Base-by-base conservation (phyloP, 2,888 invertebrate genomes). In the Abscondita cerata region DNA sequence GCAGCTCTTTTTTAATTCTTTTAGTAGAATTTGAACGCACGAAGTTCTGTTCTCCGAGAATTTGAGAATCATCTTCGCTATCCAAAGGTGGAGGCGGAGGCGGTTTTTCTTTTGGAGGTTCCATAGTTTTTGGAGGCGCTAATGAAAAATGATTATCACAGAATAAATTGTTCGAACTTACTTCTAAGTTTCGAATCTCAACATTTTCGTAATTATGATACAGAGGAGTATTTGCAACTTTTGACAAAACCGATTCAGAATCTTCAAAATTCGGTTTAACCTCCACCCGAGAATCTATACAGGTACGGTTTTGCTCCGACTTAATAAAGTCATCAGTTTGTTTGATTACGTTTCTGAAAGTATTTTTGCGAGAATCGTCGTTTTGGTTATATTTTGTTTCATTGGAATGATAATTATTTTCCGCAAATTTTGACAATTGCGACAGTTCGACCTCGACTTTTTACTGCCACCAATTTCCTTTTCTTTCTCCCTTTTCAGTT, bases 1-100 rank as follows among this genome's bases (percentile, higher is more conserved):
- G 85, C 52, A 95, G 84, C 76, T 95, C 94, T 75, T 93, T 92
- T 73, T 92, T 93, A 72, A 94, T 92, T 69, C 93, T 86, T 67
- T 92, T 91, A 1, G 93, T 92, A 11, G 93, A 93, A 73, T 91
- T 92, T 57, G 91, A 85, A 69, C 92, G 87, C 72, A 89, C 89
- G 66, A 91, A 84, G 69, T 70, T 71, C 46, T 66, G 66, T 40
- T 74, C 64, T 34, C 58, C 46, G 3, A 41, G 4, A 20, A 50
- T 48, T 59, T 65, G 55, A 18, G 56, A 33, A 53, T 20, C 82
- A 58, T 85, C 80, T 40, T 71, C 82, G 60, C 84, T 80, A 47
- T 72, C 80, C 34, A 76, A 74, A 8, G 79, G 74, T 38, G 76
- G 75, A 62, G 70, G 71, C 1, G 93, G 93, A 1, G 93, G 93